These are phyloP conservation scores for Serrognathus titanus DNA, from an alignment of 2,888 invertebrate genomes.

Conservation along the genomic window DNA sequence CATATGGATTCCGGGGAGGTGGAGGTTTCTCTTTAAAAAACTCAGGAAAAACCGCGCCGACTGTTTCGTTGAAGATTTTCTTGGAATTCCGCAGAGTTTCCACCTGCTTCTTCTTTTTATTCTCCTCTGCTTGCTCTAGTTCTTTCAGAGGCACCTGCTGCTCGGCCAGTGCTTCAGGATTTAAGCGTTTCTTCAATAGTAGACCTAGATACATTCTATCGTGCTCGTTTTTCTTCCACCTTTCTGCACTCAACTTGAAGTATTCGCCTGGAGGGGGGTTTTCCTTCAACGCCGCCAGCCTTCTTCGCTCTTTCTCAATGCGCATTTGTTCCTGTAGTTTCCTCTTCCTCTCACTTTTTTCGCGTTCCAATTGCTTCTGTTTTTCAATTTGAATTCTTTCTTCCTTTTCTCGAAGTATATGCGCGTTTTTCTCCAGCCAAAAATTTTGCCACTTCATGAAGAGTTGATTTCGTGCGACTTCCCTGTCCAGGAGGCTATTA, in stretches of 20 bases:
- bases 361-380: slow-evolving; percentile 23
- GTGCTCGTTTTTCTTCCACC: slow-evolving; percentile 63
- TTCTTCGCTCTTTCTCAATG: slow-evolving; percentile 24
- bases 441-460: slow-evolving; percentile 60
- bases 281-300: slow-evolving; percentile 14
- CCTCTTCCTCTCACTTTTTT: slow-evolving; percentile 16
- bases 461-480: slow-evolving; percentile 53
- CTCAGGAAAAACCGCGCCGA: slow-evolving; percentile 60
- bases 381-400: slow-evolving; percentile 34
- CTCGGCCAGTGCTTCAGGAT: slow-evolving; percentile 57
- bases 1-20: slow-evolving; percentile 44
- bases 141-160: slow-evolving; percentile 60
- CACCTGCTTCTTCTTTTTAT: slow-evolving; percentile 57
- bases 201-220: slow-evolving; percentile 63
- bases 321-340: slow-evolving; percentile 14
- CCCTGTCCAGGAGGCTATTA: slow-evolving; percentile 52
- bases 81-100: slow-evolving; percentile 58
- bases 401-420: slow-evolving; percentile 30
- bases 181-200: slow-evolving; percentile 61
- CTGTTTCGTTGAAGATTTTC: slow-evolving; percentile 63
- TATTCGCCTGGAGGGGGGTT: slow-evolving; percentile 26
- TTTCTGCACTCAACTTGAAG: slow-evolving; percentile 48
- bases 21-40: slow-evolving; percentile 52
- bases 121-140: slow-evolving; percentile 56
- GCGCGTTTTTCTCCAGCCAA: slow-evolving; percentile 53